Base-by-base conservation (phyloP, 2,797 vertebrate species). In the Argentina silus region DNA sequence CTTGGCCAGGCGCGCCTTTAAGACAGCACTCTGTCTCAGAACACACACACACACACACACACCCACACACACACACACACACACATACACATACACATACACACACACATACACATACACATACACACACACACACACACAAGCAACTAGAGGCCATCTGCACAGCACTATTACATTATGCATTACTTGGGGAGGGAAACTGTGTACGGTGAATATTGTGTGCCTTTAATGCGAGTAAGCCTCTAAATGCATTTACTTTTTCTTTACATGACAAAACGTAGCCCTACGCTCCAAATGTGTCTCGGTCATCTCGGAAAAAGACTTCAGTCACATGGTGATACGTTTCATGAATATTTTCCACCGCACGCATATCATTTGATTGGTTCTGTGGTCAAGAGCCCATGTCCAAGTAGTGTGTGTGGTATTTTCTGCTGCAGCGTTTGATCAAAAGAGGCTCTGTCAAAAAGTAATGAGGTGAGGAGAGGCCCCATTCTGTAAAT, bases 151-250 rank as follows among this genome's bases (percentile, higher is more conserved):
- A 36, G 27, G 27, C 27, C 70, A 72, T 68, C 67, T 61, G 14
- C 59, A 12, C 14, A 7, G 27, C 5, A 56, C 17, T 12, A 79
- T 74, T 88, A 73, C 69, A 63, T 51, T 82, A 72, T 65, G 81
- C 74, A 78, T 85, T 89, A 70, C 67, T 36, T 43, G 72, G 51
- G 71, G 78, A 80, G 76, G 67, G 77, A 81, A 80, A 85, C 79
- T 76, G 78, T 78, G 72, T 77, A 75, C 68, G 44, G 23, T 72
- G 73, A 79, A 81, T 72, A 72, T 21, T 14, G 69, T 69, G 71
- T 15, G 10, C 67, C 67, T 78, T 69, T 70, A 85, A 81, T 79
- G 72, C 15, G 50, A 6, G 57, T 62, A 83, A 19, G 56, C 78
- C 82, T 77, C 70, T 17, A 15, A 66, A 57, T 55, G 77, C 77